These are phyloP conservation scores for Phymatocera aterrima DNA, from an alignment of 2,888 invertebrate genomes.

Conservation along the genomic window DNA sequence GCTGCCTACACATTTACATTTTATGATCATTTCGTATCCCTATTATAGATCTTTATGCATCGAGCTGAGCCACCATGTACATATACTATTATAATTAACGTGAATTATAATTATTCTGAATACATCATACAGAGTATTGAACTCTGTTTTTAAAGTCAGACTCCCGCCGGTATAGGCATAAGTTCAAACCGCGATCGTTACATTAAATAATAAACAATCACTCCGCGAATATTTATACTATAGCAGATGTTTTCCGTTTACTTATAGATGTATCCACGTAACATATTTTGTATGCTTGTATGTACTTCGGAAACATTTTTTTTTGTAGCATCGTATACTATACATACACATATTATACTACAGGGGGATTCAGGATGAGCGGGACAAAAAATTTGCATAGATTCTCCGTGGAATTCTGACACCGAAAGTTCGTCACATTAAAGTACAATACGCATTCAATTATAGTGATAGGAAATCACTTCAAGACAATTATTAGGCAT, in stretches of 20 bases:
- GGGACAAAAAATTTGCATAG: too few relatives aligned
- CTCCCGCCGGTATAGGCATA: background rate
- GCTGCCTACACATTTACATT: constrained; percentile 1
- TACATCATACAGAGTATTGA: background rate
- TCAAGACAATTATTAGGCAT: too few relatives aligned
- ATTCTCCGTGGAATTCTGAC: too few relatives aligned
- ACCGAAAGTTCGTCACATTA: too few relatives aligned
- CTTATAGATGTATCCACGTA: too few relatives aligned
- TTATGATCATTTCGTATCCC: background rate
- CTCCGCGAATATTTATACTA: background rate
- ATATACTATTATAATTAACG: background rate
- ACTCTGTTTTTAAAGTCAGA: constrained; percentile 7
- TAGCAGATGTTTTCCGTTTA: background rate
- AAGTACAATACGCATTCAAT: too few relatives aligned
- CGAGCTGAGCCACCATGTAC: background rate
- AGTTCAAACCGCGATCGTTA: background rate
- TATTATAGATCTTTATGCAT: background rate
- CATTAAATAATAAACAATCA: background rate
- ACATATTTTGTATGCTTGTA: background rate
- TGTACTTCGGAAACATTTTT: too few relatives aligned
- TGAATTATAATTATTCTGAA: constrained; percentile 1
- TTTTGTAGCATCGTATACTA: too few relatives aligned
- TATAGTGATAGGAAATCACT: too few relatives aligned
- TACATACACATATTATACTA: too few relatives aligned
- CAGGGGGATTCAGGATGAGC: too few relatives aligned